A percentile compares a stretch with the other conserved stretches of the same genome.
Evolutionary conservation across 2,113 vertebrate genomes (phyloP).

Genomic region (Elachura formosa): DNA sequence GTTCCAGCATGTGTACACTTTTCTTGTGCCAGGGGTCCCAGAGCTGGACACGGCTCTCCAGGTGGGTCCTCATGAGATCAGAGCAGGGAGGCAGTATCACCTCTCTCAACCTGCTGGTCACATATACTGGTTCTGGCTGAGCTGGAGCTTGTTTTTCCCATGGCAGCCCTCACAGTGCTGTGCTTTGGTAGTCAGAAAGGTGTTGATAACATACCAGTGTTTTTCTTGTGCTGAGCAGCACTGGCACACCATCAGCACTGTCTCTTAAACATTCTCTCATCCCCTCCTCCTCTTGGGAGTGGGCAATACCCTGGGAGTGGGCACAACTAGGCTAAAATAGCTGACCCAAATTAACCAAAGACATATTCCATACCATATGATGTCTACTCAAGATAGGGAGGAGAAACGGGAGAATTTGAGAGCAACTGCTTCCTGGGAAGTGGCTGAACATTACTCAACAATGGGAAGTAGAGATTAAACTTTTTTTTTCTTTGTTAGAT

Average conservation of each 20-base stretch:
- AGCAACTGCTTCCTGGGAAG: accelerated
- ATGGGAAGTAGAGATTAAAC: neutral
- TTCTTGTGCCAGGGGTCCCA: neutral
- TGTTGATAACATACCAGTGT: neutral
- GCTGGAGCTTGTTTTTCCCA: neutral
- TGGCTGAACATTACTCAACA: neutral
- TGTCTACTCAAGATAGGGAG: neutral
- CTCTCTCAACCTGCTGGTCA: accelerated
- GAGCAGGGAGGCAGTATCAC: neutral
- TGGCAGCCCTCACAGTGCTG: neutral
- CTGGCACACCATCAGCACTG: accelerated
- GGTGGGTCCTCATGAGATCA: neutral
- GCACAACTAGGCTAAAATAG: neutral
- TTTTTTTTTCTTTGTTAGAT: neutral
- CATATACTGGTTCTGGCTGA: accelerated
- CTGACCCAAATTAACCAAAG: neutral
- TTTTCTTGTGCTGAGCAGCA: neutral
- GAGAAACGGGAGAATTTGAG: accelerated
- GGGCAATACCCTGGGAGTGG: neutral
- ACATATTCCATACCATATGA: too few species aligned
- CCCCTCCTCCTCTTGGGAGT: neutral
- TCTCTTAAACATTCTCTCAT: neutral
- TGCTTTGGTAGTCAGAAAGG: neutral
- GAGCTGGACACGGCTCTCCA: neutral
- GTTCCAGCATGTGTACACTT: neutral